Conservation (phyloP, 2,888 invertebrate genomes). For the Griposia aprilina region DNA sequence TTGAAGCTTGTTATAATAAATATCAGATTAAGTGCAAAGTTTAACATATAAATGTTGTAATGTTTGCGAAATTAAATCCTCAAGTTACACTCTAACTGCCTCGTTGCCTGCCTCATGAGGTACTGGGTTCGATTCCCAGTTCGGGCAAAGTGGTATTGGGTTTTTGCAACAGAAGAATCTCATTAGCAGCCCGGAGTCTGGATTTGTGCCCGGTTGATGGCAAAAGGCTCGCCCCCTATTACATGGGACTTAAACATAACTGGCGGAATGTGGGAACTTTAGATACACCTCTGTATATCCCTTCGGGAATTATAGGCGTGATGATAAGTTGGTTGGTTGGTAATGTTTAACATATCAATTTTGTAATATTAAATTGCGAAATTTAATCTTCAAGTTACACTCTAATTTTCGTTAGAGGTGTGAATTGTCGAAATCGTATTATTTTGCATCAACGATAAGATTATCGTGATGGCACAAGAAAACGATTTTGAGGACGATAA, state of each 20-base stretch:
- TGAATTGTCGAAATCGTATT: background rate
- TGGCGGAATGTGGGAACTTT: too few relatives aligned
- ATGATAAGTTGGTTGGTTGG: too few relatives aligned
- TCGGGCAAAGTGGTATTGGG: too few relatives aligned
- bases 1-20: constrained; percentile 48
- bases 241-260: too few relatives aligned
- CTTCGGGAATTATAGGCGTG: too few relatives aligned
- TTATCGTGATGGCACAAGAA: constrained; percentile 3
- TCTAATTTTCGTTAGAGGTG: background rate
- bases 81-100: background rate
- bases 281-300: too few relatives aligned
- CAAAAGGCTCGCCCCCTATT: too few relatives aligned
- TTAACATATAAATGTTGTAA: constrained; percentile 43
- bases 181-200: too few relatives aligned
- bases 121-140: too few relatives aligned
- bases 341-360: constrained; percentile 48
- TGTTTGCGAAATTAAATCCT: constrained; percentile 18
- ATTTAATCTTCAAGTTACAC: constrained; percentile 6
- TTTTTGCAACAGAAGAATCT: too few relatives aligned
- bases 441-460: constrained; percentile 1
- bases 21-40: constrained; percentile 50
- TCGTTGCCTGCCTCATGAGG: too few relatives aligned
- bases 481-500: background rate
- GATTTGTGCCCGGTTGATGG: too few relatives aligned
- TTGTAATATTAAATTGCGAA: constrained; percentile 25